Base-by-base conservation (phyloP, 1,140 invertebrate genomes). In the Wasmannia auropunctata region DNA sequence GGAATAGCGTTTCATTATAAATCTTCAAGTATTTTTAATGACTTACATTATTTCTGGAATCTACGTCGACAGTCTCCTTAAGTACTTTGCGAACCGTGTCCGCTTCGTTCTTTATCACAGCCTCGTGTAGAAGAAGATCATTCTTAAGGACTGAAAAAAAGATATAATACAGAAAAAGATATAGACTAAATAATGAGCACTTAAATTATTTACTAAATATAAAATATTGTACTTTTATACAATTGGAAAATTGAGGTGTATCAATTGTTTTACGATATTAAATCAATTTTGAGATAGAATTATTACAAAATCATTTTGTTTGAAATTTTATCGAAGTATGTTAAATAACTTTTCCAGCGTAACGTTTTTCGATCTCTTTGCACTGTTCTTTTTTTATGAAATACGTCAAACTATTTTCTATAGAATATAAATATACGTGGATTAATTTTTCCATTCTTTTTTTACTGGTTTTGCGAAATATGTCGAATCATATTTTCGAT, bases 1-100 rank as follows among this genome's bases (percentile, higher is more conserved):
- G 14, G 31, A 31, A 37, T 25, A 31, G 28, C n/a, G 1, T 37
- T 54, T 22, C 2, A 25, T 56, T n/a, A 51, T n/a, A 6, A 49
- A 37, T 25, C 54, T 37, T 67, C 4, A n/a, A 22, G 11, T 7
- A 11, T 22, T 31, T 80, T 37, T 46, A 2, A 7, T 16, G 19
- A 95, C 96, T 96, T 91, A 97, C 97, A 91, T 97, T 97, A 91
- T 97, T 97, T 87, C 97, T 96, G 37, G 96, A 97, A 92, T 97
- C 96, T 89, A 97, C 96, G 92, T 97, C 96, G 25, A 96, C 96
- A 2, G 96, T 96, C 91, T 97, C 95, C 87, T 95, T 95, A 31
- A 97, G 94, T 28, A 97, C 96, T 90, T 96, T 96, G 63, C 95
- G 94, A 5, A 97, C 97, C 0, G 96, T 95, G 16, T 96, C 96